These are phyloP conservation scores for Theodoxus fluviatilis DNA, from an alignment of 2,888 invertebrate species.

Conservation along the genomic window DNA sequence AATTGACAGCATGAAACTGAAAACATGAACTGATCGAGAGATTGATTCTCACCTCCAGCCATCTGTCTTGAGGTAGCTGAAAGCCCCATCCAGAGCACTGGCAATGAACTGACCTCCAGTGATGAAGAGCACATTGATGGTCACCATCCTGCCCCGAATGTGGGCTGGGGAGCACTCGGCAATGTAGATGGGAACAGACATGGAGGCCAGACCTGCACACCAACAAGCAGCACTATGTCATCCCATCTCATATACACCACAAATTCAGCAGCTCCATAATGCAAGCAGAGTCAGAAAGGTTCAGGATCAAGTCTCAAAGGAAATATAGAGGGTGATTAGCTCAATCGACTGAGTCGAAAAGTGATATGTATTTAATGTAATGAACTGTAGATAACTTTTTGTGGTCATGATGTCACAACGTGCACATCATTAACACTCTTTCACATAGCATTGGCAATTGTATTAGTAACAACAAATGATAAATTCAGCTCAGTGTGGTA, in stretches of 20 bases:
- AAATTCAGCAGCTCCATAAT: background rate
- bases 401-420: too few relatives aligned
- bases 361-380: too few relatives aligned
- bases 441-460: too few relatives aligned
- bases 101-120: conserved; percentile 69
- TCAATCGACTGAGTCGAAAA: too few relatives aligned
- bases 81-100: conserved; percentile 68
- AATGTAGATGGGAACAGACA: conserved; percentile 71
- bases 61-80: conserved; percentile 65
- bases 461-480: too few relatives aligned
- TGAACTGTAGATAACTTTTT: too few relatives aligned
- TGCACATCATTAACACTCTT: too few relatives aligned
- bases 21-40: background rate
- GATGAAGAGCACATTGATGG: conserved; percentile 68
- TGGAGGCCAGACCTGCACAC: conserved; percentile 67
- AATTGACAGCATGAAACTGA: too few relatives aligned
- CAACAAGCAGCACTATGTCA: background rate
- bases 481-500: too few relatives aligned
- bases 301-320: too few relatives aligned
- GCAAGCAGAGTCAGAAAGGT: background rate
- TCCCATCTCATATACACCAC: background rate
- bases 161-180: conserved; percentile 69
- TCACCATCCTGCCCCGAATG: conserved; percentile 68
- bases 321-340: too few relatives aligned
- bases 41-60: conserved; percentile 68